Evolutionary conservation across 2,797 vertebrate species (phyloP).

Genomic region (Notolepis coatsorum): DNA sequence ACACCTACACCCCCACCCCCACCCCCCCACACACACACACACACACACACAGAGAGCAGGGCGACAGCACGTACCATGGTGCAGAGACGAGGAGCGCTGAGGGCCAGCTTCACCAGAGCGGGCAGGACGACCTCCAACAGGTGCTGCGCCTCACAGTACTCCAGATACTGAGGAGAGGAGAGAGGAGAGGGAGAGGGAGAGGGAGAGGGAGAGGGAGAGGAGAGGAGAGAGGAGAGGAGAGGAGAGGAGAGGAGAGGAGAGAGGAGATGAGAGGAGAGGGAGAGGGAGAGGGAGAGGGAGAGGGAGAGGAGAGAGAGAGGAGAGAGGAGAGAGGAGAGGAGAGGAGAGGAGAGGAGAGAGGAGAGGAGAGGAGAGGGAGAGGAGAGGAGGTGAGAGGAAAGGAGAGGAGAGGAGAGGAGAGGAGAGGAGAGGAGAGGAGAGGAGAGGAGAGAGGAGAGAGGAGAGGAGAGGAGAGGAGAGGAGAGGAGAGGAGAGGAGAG

Average conservation of each 20-base stretch:
- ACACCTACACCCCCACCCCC: not conserved
- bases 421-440: too few species aligned
- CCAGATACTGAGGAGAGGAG: constrained; percentile 82
- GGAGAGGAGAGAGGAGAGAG: not conserved
- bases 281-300: constrained; percentile 35
- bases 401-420: constrained; percentile 45
- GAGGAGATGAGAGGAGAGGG: too few species aligned
- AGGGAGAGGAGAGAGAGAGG: too few species aligned
- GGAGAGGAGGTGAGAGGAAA: constrained; percentile 60
- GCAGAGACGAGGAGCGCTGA: constrained; percentile 88
- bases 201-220: constrained; percentile 51
- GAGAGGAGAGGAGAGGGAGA: constrained; percentile 80
- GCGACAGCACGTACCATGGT: constrained; percentile 89
- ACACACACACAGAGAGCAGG: too few species aligned
- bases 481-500: too few species aligned
- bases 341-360: constrained; percentile 76
- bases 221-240: constrained; percentile 77
- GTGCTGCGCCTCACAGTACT: constrained; percentile 84
- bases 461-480: too few species aligned
- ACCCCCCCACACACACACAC: not conserved
- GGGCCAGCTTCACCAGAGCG: constrained; percentile 89
- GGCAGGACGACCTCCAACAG: constrained; percentile 88
- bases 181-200: not conserved
- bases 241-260: constrained; percentile 77
- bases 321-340: too few species aligned